phyloP scores from a whole-genome alignment of 2,888 invertebrate species.

The Phyllotreta cruciferae region DNA sequence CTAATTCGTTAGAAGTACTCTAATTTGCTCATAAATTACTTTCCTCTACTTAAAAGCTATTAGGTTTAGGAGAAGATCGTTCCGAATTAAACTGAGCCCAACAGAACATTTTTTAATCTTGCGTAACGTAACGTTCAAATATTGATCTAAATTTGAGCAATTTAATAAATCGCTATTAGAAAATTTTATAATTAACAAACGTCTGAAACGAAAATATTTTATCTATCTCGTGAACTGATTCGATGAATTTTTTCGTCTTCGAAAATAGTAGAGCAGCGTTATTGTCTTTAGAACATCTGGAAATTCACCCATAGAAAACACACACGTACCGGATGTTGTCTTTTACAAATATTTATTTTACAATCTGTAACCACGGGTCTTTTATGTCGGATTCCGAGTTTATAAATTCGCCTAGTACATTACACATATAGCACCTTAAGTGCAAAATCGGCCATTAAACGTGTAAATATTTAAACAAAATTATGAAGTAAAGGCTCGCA shows the following conservation, averaged over 20 bases:
- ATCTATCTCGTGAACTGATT: background rate
- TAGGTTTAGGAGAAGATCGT: too few relatives aligned
- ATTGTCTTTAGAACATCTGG: constrained; percentile 14
- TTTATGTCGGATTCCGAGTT: constrained; percentile 3
- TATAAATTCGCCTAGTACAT: background rate
- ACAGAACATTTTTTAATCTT: background rate
- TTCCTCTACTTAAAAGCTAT: too few relatives aligned
- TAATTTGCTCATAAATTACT: too few relatives aligned
- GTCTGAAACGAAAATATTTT: too few relatives aligned
- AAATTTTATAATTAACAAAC: background rate
- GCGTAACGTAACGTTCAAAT: too few relatives aligned
- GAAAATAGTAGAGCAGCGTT: constrained; percentile 4
- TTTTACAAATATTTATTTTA: constrained; percentile 17
- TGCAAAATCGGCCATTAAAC: constrained; percentile 7
- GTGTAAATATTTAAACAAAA: constrained; percentile 13
- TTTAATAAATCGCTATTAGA: background rate
- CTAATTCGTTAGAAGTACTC: too few relatives aligned
- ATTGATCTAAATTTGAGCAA: too few relatives aligned
- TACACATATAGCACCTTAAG: constrained; percentile 3
- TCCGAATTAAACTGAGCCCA: background rate
- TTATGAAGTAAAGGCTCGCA: constrained; percentile 8
- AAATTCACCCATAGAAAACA: constrained; percentile 10
- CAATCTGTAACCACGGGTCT: background rate
- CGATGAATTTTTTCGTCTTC: background rate
- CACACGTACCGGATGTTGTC: constrained; percentile 13